Evolutionary conservation across 1,140 invertebrate genomes (phyloP), one percentile per base, ranked within the genome.

Genomic region (Cataglyphis hispanica): DNA sequence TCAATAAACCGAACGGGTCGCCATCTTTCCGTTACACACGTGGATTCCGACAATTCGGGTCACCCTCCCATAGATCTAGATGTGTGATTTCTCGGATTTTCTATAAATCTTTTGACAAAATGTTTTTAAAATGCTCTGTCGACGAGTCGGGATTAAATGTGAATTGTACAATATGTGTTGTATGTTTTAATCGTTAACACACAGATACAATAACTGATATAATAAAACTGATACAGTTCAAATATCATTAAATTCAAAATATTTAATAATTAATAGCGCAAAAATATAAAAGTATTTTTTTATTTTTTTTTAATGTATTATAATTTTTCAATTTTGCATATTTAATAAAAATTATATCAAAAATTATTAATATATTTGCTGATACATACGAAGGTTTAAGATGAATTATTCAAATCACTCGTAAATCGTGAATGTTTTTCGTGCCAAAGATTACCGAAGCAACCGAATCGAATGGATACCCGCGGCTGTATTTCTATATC

Each of bases 1-100:
- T 74, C 78, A 83, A 81, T 81, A 81, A 40, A 83, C 78, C 67
- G 67, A 67, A 72, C 67, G 37, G 34, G 27, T 74, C 67, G 67
- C 67, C 31, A 53, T 74, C 11, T 66, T 25, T 83, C 67, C 67
- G 78, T 72, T 81, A 58, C 50, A 74, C 31, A 53, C 11, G 70
- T 31, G 27, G 31, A 1, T 27, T 34, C 25, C 27, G 78, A 61
- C 67, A 46, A 83, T 83, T 83, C 43, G 53, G 78, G 77, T 81
- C 78, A 60, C 66, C 78, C 72, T 11, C 11, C 78, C 19, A 60
- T 83, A 83, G 67, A 83, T 81, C 72, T 81, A 67, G 50, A 60
- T 56, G 53, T 34, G 53, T 61, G 60, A 74, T 74, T 53, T 31
- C 13, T 53, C 67, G 78, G 78, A 61, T 72, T 74, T 74, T 53